Evolutionary conservation across 2,113 vertebrate genomes (phyloP), one percentile per base, ranked within the genome.

Genomic region (Trichechus manatus): DNA sequence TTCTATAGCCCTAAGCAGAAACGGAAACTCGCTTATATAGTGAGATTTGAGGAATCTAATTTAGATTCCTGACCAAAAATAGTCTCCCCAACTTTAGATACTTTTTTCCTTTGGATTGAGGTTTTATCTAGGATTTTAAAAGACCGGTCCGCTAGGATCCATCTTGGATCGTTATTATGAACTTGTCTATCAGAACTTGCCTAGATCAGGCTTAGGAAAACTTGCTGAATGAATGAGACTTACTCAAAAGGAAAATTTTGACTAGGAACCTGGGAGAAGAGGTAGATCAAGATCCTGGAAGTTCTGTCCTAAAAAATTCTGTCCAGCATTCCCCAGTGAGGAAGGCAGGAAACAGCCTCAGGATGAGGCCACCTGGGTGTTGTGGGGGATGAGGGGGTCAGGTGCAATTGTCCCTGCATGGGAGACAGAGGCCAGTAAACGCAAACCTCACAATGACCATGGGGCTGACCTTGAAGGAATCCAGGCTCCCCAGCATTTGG

Each of bases 1-100:
- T 31, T 89, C 88, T 94, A 50, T 8, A 92, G 27, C 44, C 23
- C 31, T 44, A 56, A 93, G 75, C 33, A 86, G 87, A 92, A 92
- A 50, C 39, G 63, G 47, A 95, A 90, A 75, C 31, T 56, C 36
- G 1, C n/a, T 79, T 39, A 2, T 64, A 39, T 0, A 29, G 44
- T 68, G 36, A 47, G 77, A 79, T 47, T 79, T 50, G 20, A 78
- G 11, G 66, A 64, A 86, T 87, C 77, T 56, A 36, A 42, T 74
- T 87, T 74, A 84, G 66, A 31, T 50, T 94, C 31, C 47, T 72
- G 39, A 42, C 72, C 36, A 70, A 59, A 97, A 78, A 68, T 6
- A 83, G 14, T 27, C 44, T 84, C 61, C 79, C 29, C 17, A 29
- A 78, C 47, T 82, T 96, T 59, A 64, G 19, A 50, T 75, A 15